These are phyloP conservation scores for Virgularia gustaviana DNA, from an alignment of 92 coral and sea anemone genomes.

Conservation along the genomic window DNA sequence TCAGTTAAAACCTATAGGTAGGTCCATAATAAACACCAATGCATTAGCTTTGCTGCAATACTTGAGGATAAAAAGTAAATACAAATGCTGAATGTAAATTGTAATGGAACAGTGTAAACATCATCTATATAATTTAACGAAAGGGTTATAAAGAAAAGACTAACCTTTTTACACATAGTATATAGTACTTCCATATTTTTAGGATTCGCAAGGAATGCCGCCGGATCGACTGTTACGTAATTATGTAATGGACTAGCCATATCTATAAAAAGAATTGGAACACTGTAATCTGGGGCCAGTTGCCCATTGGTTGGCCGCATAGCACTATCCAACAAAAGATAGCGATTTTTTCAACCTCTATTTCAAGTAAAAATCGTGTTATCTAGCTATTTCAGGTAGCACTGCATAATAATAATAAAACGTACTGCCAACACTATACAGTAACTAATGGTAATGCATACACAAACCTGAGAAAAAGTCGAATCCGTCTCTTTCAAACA, in stretches of 20 bases:
- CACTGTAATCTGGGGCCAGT: too few species aligned
- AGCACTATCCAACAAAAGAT: too few species aligned
- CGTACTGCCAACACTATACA: background rate
- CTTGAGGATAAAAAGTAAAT: background rate
- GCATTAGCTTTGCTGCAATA: background rate
- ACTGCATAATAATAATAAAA: background rate
- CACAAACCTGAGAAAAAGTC: conserved; percentile 90
- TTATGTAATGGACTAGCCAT: conserved; percentile 95
- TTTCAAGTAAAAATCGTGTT: too few species aligned
- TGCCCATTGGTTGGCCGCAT: too few species aligned
- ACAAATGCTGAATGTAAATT: background rate
- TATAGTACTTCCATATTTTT: conserved; percentile 82
- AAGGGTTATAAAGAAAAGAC: background rate
- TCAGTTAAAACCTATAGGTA: conserved; percentile 67
- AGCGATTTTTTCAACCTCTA: too few species aligned
- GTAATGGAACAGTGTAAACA: background rate
- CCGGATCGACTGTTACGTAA: conserved; percentile 90
- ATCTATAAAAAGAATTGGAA: conserved; percentile 52
- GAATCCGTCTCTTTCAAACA: conserved; percentile 92
- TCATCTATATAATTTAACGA: background rate
- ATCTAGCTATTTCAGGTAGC: background rate
- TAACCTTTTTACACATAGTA: conserved; percentile 94
- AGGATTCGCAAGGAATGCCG: conserved; percentile 77
- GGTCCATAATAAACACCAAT: background rate
- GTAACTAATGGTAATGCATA: too few species aligned